These are phyloP conservation scores for Lacerta viridis DNA, from an alignment of 2,797 vertebrate species.

Conservation along the genomic window DNA sequence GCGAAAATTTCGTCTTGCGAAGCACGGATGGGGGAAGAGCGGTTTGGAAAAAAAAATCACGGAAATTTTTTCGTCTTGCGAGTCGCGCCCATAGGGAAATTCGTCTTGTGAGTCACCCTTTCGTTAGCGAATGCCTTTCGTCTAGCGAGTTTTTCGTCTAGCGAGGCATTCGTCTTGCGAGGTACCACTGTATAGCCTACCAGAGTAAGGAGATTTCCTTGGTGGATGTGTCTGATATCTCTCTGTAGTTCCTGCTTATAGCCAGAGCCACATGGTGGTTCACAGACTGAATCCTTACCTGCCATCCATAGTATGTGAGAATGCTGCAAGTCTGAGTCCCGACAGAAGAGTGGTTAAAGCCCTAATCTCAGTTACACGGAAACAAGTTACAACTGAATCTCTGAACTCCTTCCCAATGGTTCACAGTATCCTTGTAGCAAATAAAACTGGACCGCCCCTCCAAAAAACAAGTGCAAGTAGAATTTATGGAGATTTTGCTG, in stretches of 20 bases:
- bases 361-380: neutral
- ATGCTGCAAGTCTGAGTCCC: no score
- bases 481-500: slow-evolving; percentile 14
- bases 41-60: no score
- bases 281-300: neutral
- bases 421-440: neutral
- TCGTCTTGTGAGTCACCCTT: no score
- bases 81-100: no score
- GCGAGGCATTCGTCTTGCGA: no score
- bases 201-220: neutral
- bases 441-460: neutral
- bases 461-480: slow-evolving; percentile 15
- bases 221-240: neutral
- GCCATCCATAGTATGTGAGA: neutral
- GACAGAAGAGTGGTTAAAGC: neutral
- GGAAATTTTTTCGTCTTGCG: no score
- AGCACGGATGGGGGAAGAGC: no score
- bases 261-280: neutral
- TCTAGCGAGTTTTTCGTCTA: no score
- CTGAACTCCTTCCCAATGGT: neutral
- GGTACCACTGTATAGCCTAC: neutral
- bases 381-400: neutral
- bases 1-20: no score
- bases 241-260: neutral
- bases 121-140: no score